A percentile compares a stretch with the other conserved stretches of the same genome.
These are phyloP conservation scores for Chauna torquata DNA, from an alignment of 2,113 vertebrate genomes.

Conservation along the genomic window DNA sequence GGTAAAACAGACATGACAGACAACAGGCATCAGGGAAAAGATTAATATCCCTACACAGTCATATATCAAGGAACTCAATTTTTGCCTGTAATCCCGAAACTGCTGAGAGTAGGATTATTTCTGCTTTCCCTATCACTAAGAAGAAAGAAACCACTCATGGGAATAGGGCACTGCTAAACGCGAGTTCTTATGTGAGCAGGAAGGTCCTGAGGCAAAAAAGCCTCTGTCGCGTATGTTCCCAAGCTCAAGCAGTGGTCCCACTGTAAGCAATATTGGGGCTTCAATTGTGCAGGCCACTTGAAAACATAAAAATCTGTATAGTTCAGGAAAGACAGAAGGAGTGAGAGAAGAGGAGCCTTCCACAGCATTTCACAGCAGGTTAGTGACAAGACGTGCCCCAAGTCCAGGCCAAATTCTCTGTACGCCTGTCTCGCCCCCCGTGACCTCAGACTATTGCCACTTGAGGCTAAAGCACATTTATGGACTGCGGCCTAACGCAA, in stretches of 20 bases:
- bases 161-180: conserved; percentile 26
- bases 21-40: conserved; percentile 52
- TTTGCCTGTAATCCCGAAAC: conserved; percentile 66
- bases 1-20: conserved; percentile 54
- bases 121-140: conserved; percentile 37
- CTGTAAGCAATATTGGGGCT: neutral
- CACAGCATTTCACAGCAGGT: neutral
- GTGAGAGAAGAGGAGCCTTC: neutral
- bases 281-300: neutral
- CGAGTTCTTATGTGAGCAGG: neutral
- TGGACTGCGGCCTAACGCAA: neutral
- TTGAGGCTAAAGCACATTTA: neutral
- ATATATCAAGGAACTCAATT: conserved; percentile 66
- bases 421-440: neutral
- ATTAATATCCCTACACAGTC: conserved; percentile 56
- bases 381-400: neutral
- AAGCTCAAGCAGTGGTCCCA: neutral
- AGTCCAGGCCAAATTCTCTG: fast-evolving
- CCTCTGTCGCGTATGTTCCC: neutral
- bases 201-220: neutral
- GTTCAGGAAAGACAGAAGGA: neutral
- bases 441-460: neutral
- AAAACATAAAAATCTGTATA: neutral
- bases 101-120: conserved; percentile 68
- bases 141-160: conserved; percentile 14